Evolutionary conservation across 2,888 invertebrate genomes (phyloP).

Genomic region (Geotrupes spiniger): DNA sequence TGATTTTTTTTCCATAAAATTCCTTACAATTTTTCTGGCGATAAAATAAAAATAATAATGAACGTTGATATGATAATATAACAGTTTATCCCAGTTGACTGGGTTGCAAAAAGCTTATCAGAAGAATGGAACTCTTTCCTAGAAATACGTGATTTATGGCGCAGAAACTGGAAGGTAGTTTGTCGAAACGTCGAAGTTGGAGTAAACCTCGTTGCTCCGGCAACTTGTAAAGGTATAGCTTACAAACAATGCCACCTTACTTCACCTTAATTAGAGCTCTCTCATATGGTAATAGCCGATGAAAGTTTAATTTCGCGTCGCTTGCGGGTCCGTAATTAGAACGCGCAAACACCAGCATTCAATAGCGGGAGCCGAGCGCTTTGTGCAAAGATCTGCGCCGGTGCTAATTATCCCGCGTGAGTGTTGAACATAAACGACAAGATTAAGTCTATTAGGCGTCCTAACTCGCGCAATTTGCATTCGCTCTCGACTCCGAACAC

Average conservation of each 20-base stretch:
- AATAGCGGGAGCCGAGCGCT: conserved; percentile 39
- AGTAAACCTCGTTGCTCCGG: conserved; percentile 11
- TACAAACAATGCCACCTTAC: conserved; percentile 43
- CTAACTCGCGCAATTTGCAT: conserved; percentile 52
- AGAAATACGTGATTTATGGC: too few relatives aligned
- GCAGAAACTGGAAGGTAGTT: too few relatives aligned
- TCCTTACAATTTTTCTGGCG: too few relatives aligned
- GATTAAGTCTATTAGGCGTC: conserved; percentile 53
- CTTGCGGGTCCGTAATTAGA: conserved; percentile 52
- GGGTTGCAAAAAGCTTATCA: too few relatives aligned
- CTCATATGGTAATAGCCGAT: conserved; percentile 53
- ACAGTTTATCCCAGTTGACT: too few relatives aligned
- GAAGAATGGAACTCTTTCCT: too few relatives aligned
- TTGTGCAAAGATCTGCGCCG: conserved; percentile 42
- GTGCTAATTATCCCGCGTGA: conserved; percentile 51
- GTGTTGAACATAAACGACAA: conserved; percentile 53
- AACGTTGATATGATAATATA: too few relatives aligned
- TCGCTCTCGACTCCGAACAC: conserved; percentile 34
- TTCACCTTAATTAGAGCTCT: conserved; percentile 51
- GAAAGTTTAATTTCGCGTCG: conserved; percentile 53
- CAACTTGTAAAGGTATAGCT: conserved; percentile 27
- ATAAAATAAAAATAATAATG: too few relatives aligned
- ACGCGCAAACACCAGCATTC: conserved; percentile 48
- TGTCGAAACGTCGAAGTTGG: conserved; percentile 1
- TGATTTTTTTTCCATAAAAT: too few relatives aligned